Conservation (phyloP, 2,888 invertebrate genomes). For the Leptinotarsa tumamoca region DNA sequence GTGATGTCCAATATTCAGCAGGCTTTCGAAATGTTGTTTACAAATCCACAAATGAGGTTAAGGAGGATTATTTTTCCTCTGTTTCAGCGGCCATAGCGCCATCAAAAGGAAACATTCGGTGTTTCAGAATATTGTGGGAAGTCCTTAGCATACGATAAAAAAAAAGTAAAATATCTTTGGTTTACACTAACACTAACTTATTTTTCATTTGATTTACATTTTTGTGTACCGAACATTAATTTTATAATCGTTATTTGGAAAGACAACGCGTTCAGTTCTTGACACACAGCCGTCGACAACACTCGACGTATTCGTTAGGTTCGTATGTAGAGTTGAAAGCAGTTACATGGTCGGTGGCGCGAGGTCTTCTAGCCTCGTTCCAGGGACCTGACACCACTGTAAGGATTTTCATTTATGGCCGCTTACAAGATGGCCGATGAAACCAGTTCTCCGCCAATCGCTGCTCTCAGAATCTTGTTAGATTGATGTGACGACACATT, state of each 20-base stretch:
- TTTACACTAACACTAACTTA: slow-evolving; percentile 49
- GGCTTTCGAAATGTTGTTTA: slow-evolving; percentile 54
- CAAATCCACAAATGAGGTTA: slow-evolving; percentile 63
- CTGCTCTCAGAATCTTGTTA: slow-evolving; percentile 55
- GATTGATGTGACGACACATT: slow-evolving; percentile 65
- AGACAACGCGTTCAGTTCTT: slow-evolving; percentile 56
- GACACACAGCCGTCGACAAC: slow-evolving; percentile 52
- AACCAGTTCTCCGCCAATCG: slow-evolving; percentile 64
- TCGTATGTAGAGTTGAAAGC: slow-evolving; percentile 68
- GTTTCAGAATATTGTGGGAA: slow-evolving; percentile 60
- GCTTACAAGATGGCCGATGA: slow-evolving; percentile 77
- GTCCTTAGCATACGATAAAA: slow-evolving; percentile 48
- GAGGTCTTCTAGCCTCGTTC: slow-evolving; percentile 71
- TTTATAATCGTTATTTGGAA: slow-evolving; percentile 51
- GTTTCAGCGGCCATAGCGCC: slow-evolving; percentile 66
- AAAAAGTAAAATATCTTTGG: slow-evolving; percentile 46
- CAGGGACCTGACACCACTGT: slow-evolving; percentile 57
- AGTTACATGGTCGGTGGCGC: slow-evolving; percentile 70
- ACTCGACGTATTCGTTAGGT: slow-evolving; percentile 50
- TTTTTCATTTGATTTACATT: slow-evolving; percentile 42
- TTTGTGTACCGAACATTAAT: slow-evolving; percentile 38
- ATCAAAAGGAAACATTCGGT: slow-evolving; percentile 63
- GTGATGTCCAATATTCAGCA: slow-evolving; percentile 30
- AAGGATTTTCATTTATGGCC: slow-evolving; percentile 67
- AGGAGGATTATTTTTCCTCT: slow-evolving; percentile 64